These are phyloP conservation scores for Palythoa grandis DNA, from an alignment of 92 coral and sea anemone genomes.

Conservation along the genomic window DNA sequence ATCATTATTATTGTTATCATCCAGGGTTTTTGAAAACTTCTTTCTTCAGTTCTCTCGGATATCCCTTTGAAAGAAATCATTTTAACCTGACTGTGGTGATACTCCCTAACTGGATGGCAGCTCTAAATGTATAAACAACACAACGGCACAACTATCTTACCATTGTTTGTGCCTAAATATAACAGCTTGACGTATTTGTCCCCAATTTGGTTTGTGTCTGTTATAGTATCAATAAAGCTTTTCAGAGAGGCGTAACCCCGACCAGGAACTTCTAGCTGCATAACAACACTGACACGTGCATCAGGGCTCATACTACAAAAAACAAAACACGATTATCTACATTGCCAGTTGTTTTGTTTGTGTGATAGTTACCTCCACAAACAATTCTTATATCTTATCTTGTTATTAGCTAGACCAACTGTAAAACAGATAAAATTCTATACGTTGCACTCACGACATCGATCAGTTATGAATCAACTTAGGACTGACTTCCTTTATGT, in stretches of 20 bases:
- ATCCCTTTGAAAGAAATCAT: neutral
- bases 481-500: no score
- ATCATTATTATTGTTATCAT: no score
- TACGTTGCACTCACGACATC: no score
- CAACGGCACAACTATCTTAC: neutral
- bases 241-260: neutral
- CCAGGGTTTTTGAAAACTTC: no score
- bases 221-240: neutral
- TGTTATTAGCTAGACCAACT: no score
- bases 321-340: neutral
- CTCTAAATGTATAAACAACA: neutral
- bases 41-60: no score
- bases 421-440: no score
- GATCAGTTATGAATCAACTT: no score
- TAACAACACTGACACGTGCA: neutral
- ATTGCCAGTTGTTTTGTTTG: neutral
- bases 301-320: neutral
- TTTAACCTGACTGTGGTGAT: neutral
- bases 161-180: conserved; percentile 10
- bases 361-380: neutral
- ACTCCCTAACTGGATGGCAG: neutral
- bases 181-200: neutral
- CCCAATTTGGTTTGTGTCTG: neutral
- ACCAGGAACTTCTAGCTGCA: neutral
- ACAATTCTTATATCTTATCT: neutral